Conservation (phyloP, 2,888 invertebrate species). For the Lasioglossum lativentre region DNA sequence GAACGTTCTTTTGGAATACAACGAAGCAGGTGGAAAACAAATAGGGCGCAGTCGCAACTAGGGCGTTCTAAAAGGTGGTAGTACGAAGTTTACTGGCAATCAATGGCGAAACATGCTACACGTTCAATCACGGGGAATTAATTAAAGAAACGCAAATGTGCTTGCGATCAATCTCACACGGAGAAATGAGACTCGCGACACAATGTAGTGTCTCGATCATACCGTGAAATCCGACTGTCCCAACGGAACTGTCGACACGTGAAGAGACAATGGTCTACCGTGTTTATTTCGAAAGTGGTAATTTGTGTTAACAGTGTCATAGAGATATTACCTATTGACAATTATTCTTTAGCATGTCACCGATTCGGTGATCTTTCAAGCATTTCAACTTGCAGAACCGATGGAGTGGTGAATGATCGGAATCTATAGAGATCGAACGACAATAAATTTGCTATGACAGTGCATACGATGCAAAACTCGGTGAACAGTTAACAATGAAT, state of each 20-base stretch:
- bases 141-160: conserved; percentile 27
- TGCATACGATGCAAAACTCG: conserved; percentile 10
- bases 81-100: conserved; percentile 62
- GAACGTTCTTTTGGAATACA: conserved; percentile 13
- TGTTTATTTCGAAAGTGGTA: conserved; percentile 25
- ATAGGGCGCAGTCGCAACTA: conserved; percentile 65
- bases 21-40: conserved; percentile 19
- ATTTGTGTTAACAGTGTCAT: conserved; percentile 11
- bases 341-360: conserved; percentile 53
- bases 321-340: conserved; percentile 21
- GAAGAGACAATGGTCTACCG: conserved; percentile 9
- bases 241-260: not conserved
- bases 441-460: conserved; percentile 39
- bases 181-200: not conserved
- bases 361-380: conserved; percentile 49
- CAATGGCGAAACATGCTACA: conserved; percentile 63
- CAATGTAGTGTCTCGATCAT: not conserved
- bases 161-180: conserved; percentile 10
- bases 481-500: conserved; percentile 62
- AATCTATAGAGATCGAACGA: conserved; percentile 22
- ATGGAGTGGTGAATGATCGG: conserved; percentile 29
- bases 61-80: conserved; percentile 36
- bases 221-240: not conserved
- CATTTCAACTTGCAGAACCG: conserved; percentile 28
- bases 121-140: conserved; percentile 39